Evolutionary conservation across 2,888 invertebrate species (phyloP), one percentile per base, ranked within the genome.

Genomic region (Heliconius aoede): DNA sequence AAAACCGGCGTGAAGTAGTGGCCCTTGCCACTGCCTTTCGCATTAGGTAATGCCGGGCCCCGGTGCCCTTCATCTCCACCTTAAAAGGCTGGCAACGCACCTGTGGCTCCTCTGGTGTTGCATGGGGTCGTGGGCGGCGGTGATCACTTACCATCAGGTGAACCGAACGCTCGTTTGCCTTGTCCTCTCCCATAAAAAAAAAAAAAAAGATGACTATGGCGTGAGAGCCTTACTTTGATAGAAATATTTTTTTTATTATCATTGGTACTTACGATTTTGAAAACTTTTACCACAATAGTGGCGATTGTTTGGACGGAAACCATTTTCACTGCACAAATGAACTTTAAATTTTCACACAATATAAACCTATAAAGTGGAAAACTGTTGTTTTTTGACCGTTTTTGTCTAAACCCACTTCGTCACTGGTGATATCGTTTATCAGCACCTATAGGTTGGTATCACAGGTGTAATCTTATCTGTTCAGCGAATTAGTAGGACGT

Each of bases 261-360:
- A 36, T 60, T 15, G 9, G 26, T 87, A 95, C 96, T 96, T 94
- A 98, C 98, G 95, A 98, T 91, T 95, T 98, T 98, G 77, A 97
- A 94, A 78, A 96, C 92, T 95, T 98, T 98, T 85, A 98, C 95
- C 89, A 97, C 96, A 79, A 98, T 96, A 76, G 97, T 96, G 81
- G 96, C 97, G 83, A 98, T 96, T 67, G 97, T 97, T 89, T 97
- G 96, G 78, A 97, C 95, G 81, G 97, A 97, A 88, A 97, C 97
- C 97, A 97, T 97, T 93, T 94, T 96, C 89, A 90, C 90, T 80
- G 82, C 76, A 80, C 83, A 82, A 81, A 80, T 81, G 77, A 81
- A 80, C 82, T 81, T 81, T 82, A 79, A 62, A 79, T 81, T 83
- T 81, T 82, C 81, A 82, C 82, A 81, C 76, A 32, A 13, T 28